phyloP scores from a whole-genome alignment of 2,113 vertebrate genomes.

The Hemiprocne comata region DNA sequence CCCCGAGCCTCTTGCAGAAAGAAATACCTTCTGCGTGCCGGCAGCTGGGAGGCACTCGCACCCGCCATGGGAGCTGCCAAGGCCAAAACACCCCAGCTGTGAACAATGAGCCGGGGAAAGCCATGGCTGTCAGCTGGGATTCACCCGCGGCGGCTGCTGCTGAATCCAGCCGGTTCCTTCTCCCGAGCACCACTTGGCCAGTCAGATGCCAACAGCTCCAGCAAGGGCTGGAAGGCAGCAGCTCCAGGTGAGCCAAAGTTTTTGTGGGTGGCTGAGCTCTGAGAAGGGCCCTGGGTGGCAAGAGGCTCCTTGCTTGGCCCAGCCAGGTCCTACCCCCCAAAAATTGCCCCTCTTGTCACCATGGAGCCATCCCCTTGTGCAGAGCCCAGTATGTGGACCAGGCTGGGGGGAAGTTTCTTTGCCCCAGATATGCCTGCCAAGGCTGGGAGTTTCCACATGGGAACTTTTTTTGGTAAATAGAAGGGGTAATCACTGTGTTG shows the following conservation, averaged over 20 bases:
- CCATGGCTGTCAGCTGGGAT: accelerated
- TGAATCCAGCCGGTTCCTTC: accelerated
- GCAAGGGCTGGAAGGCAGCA: accelerated
- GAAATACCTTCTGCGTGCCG: neutral
- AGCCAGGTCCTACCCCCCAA: neutral
- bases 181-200: accelerated
- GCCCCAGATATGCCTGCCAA: neutral
- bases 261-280: neutral
- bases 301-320: neutral
- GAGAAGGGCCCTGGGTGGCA: accelerated
- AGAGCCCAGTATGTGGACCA: accelerated
- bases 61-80: accelerated
- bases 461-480: neutral
- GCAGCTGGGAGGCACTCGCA: accelerated
- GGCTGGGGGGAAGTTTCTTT: neutral
- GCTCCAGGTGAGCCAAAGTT: neutral
- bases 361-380: accelerated
- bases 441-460: neutral
- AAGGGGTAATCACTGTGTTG: neutral
- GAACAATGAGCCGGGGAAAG: accelerated
- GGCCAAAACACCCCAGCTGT: neutral
- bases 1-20: neutral
- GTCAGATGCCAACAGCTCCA: neutral
- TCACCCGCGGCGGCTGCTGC: accelerated
- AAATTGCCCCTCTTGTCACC: neutral